These are phyloP conservation scores for Ecliptopera silaceata DNA, from an alignment of 2,888 invertebrate genomes.

Conservation along the genomic window DNA sequence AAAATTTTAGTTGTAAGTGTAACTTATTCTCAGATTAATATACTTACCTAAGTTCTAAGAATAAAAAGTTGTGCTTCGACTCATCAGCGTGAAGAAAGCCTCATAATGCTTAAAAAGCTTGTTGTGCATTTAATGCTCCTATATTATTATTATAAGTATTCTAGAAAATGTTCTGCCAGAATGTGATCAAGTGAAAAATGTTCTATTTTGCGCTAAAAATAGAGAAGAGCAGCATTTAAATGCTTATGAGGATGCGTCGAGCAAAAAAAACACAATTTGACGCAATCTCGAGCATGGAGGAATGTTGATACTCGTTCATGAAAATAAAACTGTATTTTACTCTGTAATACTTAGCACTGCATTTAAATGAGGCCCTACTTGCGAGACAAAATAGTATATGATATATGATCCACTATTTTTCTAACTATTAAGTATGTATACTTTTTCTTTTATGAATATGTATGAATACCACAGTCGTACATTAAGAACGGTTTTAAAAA, in stretches of 20 bases:
- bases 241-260: conserved; percentile 26
- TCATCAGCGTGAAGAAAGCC: no score
- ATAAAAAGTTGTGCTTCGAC: no score
- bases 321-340: conserved; percentile 28
- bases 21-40: no score
- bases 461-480: conserved; percentile 27
- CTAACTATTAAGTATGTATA: conserved; percentile 14
- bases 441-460: conserved; percentile 38
- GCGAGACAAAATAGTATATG: conserved; percentile 25
- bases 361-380: conserved; percentile 23
- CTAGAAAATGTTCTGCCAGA: background rate
- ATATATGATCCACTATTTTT: conserved; percentile 32
- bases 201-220: conserved; percentile 28
- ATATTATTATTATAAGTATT: background rate
- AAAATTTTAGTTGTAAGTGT: no score
- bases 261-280: conserved; percentile 32
- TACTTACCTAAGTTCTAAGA: no score
- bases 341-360: conserved; percentile 13
- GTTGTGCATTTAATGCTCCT: no score
- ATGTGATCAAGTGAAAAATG: conserved; percentile 11
- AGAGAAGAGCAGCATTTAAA: conserved; percentile 22
- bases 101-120: no score
- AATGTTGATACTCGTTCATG: conserved; percentile 31
- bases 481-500: conserved; percentile 32
- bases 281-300: conserved; percentile 28